Conservation (phyloP, 1,140 invertebrate genomes). For the Bathynomus jamesi region DNA sequence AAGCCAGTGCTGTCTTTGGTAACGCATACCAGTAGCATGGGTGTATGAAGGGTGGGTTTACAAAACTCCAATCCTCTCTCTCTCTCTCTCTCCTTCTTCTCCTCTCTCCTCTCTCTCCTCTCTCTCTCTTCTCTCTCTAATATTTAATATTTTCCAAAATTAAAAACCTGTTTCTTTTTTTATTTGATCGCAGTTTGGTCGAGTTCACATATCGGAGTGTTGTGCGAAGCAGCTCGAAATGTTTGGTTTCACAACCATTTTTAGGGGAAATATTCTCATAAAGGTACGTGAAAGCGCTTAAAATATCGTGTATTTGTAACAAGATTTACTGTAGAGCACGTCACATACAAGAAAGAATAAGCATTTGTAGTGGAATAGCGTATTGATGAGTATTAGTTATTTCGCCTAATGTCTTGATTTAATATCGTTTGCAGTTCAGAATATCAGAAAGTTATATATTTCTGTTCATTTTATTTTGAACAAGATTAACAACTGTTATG, state of each 20-base stretch:
- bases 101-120: no score
- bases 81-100: no score
- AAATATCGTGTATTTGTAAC: neutral
- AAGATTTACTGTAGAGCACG: neutral
- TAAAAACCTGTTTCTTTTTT: no score
- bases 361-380: neutral
- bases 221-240: conserved; percentile 40
- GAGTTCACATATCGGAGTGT: conserved; percentile 43
- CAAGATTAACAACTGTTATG: no score
- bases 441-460: neutral
- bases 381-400: neutral
- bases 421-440: neutral
- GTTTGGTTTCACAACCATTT: conserved; percentile 40
- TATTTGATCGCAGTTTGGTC: conserved; percentile 40
- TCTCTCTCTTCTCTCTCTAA: no score
- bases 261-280: conserved; percentile 41
- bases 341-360: neutral
- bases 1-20: no score
- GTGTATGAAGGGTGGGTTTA: no score
- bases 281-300: conserved; percentile 40
- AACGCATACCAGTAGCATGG: no score
- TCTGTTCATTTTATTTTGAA: neutral
- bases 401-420: neutral
- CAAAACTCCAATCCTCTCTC: no score
- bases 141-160: no score